phyloP scores from a whole-genome alignment of 2,888 invertebrate species.

The Theretra japonica region DNA sequence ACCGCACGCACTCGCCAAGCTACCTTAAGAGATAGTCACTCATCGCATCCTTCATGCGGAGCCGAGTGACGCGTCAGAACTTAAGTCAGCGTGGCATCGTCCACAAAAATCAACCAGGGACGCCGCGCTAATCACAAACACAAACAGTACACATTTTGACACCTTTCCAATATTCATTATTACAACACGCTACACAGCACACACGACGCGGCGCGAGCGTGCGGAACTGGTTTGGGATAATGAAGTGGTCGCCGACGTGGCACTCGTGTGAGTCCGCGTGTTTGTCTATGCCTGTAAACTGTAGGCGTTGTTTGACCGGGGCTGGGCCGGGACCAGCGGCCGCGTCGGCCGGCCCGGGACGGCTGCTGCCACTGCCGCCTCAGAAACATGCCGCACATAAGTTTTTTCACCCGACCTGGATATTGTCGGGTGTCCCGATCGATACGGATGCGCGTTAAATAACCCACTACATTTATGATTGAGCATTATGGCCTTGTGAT shows the following conservation, averaged over 20 bases:
- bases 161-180: conserved; percentile 54
- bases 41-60: neutral
- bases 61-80: neutral
- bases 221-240: conserved; percentile 54
- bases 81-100: neutral
- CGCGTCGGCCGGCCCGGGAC: neutral
- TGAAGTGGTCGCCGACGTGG: conserved; percentile 41
- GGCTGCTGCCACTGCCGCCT: neutral
- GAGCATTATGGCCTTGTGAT: neutral
- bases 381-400: conserved; percentile 14
- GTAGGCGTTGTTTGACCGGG: neutral
- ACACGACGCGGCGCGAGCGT: conserved; percentile 40
- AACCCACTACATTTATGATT: conserved; percentile 18
- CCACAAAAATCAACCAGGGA: conserved; percentile 24
- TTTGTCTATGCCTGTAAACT: neutral
- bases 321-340: neutral
- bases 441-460: conserved; percentile 25
- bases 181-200: conserved; percentile 39
- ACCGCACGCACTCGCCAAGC: neutral
- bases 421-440: conserved; percentile 28
- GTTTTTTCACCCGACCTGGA: conserved; percentile 32
- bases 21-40: neutral
- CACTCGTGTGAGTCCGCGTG: neutral
- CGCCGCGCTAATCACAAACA: conserved; percentile 45
- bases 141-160: conserved; percentile 57